Conservation (phyloP, 1,140 invertebrate genomes). For the Papilio machaon region DNA sequence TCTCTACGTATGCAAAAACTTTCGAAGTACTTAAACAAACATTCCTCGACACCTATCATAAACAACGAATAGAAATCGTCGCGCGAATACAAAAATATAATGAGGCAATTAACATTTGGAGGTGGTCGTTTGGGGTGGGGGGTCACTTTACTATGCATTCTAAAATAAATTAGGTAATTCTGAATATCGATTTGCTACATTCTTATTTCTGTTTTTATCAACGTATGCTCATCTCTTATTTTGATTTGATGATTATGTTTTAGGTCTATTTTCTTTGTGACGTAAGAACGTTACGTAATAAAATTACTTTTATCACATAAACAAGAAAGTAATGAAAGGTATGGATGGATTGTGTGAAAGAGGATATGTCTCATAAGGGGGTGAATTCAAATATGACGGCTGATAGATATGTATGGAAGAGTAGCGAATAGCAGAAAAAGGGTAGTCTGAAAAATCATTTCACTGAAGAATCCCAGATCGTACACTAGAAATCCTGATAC, state of each 20-base stretch:
- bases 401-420: background rate
- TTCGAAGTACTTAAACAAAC: slow-evolving; percentile 41
- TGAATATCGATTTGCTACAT: background rate
- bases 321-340: too few relatives aligned
- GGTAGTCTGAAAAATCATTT: background rate
- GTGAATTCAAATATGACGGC: too few relatives aligned
- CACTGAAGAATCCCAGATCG: background rate
- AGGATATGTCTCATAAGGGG: too few relatives aligned
- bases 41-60: slow-evolving; percentile 36
- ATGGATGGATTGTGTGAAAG: too few relatives aligned
- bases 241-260: background rate
- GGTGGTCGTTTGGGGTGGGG: slow-evolving; percentile 44
- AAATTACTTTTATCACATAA: too few relatives aligned
- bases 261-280: too few relatives aligned
- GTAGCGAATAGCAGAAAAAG: too few relatives aligned
- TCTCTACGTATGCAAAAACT: slow-evolving; percentile 36
- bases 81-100: slow-evolving; percentile 44
- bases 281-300: too few relatives aligned
- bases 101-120: slow-evolving; percentile 47
- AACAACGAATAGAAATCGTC: slow-evolving; percentile 43
- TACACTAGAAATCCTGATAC: background rate
- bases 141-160: slow-evolving; percentile 47
- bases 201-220: background rate
- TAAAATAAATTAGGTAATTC: slow-evolving; percentile 36
- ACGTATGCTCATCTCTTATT: background rate